Evolutionary conservation across 2,113 vertebrate species (phyloP).

Genomic region (Labeo catla): DNA sequence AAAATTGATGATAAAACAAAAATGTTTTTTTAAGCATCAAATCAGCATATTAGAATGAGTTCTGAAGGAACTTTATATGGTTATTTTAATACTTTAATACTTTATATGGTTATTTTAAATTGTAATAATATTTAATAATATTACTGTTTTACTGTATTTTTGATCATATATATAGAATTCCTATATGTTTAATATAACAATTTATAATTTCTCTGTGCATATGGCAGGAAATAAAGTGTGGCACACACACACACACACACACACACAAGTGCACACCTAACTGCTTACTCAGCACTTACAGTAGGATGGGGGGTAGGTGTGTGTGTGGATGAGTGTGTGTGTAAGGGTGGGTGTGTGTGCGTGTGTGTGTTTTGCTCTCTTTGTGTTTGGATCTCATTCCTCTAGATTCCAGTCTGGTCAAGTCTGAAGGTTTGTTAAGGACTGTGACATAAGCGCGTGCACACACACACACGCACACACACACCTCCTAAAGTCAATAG

Average conservation of each 20-base stretch:
- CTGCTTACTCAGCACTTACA: conserved; percentile 23
- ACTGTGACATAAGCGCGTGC: background rate
- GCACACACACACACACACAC: background rate
- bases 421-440: background rate
- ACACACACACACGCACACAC: background rate
- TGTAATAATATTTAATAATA: background rate
- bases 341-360: background rate
- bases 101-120: background rate
- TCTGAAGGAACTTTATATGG: background rate
- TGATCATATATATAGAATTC: background rate
- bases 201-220: background rate
- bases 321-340: background rate
- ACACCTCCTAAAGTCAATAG: background rate
- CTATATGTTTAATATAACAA: background rate
- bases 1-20: too few relatives aligned
- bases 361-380: conserved; percentile 23
- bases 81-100: background rate
- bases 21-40: background rate
- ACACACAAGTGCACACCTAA: background rate
- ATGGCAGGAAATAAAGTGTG: conserved; percentile 15
- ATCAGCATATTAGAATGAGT: background rate
- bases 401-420: background rate
- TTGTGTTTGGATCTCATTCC: background rate
- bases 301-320: background rate
- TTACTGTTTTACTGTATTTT: background rate